Evolutionary conservation across 2,888 invertebrate genomes (phyloP).

Genomic region (Deilephila elpenor): DNA sequence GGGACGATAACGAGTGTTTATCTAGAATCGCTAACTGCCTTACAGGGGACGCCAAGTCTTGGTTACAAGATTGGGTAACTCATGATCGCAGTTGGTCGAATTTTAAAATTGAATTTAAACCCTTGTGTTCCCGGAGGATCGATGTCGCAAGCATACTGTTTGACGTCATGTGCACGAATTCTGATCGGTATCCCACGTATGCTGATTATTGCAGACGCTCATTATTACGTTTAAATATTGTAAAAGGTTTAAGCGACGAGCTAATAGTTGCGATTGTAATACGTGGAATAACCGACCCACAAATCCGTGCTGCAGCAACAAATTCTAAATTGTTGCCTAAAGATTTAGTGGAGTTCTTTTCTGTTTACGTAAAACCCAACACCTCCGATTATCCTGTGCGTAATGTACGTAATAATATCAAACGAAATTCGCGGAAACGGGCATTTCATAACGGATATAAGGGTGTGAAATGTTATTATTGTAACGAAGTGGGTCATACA

Average conservation of each 20-base stretch:
- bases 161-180: conserved; percentile 21
- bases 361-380: too few species aligned
- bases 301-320: conserved; percentile 2
- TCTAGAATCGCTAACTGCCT: conserved; percentile 33
- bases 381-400: too few species aligned
- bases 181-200: conserved; percentile 19
- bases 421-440: too few species aligned
- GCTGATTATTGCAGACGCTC: conserved; percentile 25
- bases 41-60: conserved; percentile 32
- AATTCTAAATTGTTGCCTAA: conserved; percentile 12
- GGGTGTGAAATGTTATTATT: neutral
- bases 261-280: conserved; percentile 21
- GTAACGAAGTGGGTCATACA: neutral
- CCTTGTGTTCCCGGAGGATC: neutral
- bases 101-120: conserved; percentile 22
- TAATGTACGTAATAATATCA: too few species aligned
- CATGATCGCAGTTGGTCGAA: conserved; percentile 31
- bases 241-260: conserved; percentile 22
- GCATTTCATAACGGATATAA: too few species aligned
- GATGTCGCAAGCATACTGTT: conserved; percentile 21
- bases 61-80: conserved; percentile 29
- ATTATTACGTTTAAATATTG: conserved; percentile 21
- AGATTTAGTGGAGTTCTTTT: neutral
- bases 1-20: conserved; percentile 35
- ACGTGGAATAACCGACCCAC: conserved; percentile 30